These are phyloP conservation scores for Stegophylla sp. DNA, from an alignment of 2,888 invertebrate species.

Conservation along the genomic window DNA sequence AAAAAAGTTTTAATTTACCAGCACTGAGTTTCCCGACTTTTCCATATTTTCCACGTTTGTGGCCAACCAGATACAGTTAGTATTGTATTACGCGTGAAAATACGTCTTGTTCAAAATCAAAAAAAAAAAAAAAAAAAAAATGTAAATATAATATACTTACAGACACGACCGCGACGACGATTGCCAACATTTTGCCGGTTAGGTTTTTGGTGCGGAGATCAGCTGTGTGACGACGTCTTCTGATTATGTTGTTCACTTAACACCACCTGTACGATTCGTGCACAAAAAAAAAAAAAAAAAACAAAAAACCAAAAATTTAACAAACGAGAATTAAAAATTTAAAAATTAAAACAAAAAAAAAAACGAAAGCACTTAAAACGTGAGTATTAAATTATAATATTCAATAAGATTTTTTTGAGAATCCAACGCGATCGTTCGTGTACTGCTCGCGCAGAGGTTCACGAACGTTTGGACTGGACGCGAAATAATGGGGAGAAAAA, in stretches of 20 bases:
- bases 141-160: conserved; percentile 32
- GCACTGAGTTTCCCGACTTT: too few species aligned
- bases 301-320: conserved; percentile 7
- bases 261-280: conserved; percentile 28
- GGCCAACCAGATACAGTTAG: too few species aligned
- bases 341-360: neutral
- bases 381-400: too few species aligned
- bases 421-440: too few species aligned
- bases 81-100: too few species aligned
- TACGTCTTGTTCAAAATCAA: too few species aligned
- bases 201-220: conserved; percentile 7
- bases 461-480: conserved; percentile 44
- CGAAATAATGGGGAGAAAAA: conserved; percentile 29
- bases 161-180: conserved; percentile 6
- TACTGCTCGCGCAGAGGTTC: conserved; percentile 21
- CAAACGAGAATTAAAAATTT: neutral
- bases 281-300: conserved; percentile 33
- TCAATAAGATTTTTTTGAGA: too few species aligned
- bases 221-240: neutral
- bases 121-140: too few species aligned
- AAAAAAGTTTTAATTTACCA: too few species aligned
- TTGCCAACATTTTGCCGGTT: conserved; percentile 20
- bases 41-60: too few species aligned
- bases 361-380: too few species aligned
- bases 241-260: too few species aligned